These are phyloP conservation scores for Pogonognathellus flavescens DNA, from an alignment of 1,140 invertebrate species.

Conservation along the genomic window DNA sequence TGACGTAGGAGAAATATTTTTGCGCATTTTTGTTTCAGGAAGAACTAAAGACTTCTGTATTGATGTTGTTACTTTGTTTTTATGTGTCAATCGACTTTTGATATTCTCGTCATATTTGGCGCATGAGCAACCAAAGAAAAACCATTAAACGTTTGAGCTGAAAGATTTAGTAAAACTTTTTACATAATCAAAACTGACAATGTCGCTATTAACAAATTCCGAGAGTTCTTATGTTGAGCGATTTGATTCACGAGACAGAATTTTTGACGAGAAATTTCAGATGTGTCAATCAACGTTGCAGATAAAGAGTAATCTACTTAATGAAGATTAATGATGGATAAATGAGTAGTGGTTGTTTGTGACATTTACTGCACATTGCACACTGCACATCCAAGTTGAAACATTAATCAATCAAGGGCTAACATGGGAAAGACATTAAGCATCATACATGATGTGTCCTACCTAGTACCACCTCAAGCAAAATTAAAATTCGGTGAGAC, in stretches of 20 bases:
- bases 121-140: conserved; percentile 81
- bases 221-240: conserved; percentile 87
- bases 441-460: too few relatives aligned
- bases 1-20: background rate
- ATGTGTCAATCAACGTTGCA: background rate
- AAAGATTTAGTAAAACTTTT: conserved; percentile 83
- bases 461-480: conserved; percentile 83
- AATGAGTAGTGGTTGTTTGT: conserved; percentile 78
- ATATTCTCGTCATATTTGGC: background rate
- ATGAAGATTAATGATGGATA: conserved; percentile 82
- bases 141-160: conserved; percentile 77
- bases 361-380: conserved; percentile 80
- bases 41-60: background rate
- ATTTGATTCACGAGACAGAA: conserved; percentile 84
- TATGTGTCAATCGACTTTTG: too few relatives aligned
- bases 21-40: background rate
- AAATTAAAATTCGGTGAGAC: conserved; percentile 77
- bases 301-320: conserved; percentile 76
- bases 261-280: conserved; percentile 67
- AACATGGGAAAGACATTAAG: too few relatives aligned
- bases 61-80: background rate
- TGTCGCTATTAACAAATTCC: background rate
- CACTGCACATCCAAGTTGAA: too few relatives aligned
- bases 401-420: too few relatives aligned
- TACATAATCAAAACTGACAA: conserved; percentile 71